phyloP scores from a whole-genome alignment of 2,888 invertebrate genomes.

The Netelia fuscicornis region DNA sequence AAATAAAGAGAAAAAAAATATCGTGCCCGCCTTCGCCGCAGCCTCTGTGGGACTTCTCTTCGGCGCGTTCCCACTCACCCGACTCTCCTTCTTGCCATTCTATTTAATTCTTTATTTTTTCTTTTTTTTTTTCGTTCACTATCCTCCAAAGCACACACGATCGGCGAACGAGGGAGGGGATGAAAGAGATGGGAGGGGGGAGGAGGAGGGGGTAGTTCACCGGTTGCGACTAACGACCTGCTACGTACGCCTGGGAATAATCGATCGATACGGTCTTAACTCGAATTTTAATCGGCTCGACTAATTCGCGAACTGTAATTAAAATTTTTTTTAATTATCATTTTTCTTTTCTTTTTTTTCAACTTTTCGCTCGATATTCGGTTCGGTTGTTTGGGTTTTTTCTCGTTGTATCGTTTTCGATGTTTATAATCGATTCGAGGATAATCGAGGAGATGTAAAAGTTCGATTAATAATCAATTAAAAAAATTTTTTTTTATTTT shows the following conservation, averaged over 20 bases:
- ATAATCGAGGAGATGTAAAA: too few relatives aligned
- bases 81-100: constrained; percentile 42
- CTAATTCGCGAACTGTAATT: constrained; percentile 39
- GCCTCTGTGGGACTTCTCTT: constrained; percentile 30
- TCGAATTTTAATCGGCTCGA: constrained; percentile 45
- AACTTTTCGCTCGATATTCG: neutral
- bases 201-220: constrained; percentile 30
- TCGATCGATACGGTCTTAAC: constrained; percentile 51
- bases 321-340: neutral
- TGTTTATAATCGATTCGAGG: too few relatives aligned
- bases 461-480: too few relatives aligned
- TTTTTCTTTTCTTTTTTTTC: neutral
- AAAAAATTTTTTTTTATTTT: too few relatives aligned
- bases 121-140: constrained; percentile 4
- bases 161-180: neutral
- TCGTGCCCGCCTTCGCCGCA: constrained; percentile 7
- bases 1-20: constrained; percentile 28
- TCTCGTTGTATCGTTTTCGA: neutral
- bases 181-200: constrained; percentile 15
- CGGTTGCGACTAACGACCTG: constrained; percentile 62
- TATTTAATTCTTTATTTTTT: constrained; percentile 26
- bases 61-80: constrained; percentile 42
- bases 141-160: constrained; percentile 12
- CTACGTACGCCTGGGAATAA: constrained; percentile 35
- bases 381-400: neutral